Percentiles rank a stretch among this genome's conserved stretches.
Conservation (phyloP, 1,140 invertebrate species). For the Lethrus apterus region DNA sequence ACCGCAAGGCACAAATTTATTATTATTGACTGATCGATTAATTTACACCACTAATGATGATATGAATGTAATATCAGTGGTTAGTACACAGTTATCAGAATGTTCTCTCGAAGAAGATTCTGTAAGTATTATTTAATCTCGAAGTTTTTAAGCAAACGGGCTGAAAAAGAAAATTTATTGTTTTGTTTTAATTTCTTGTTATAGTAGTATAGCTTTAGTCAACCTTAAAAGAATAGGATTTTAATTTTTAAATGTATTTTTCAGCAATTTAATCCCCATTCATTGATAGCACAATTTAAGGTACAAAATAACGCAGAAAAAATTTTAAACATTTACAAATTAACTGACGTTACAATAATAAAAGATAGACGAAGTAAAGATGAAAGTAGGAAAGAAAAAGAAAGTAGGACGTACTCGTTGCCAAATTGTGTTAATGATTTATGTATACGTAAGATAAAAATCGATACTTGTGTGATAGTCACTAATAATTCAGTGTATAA, state of each 20-base stretch:
- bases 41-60: conserved; percentile 51
- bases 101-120: conserved; percentile 49
- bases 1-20: conserved; percentile 46
- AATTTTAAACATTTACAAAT: conserved; percentile 44
- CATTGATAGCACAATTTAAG: conserved; percentile 48
- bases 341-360: conserved; percentile 37
- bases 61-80: conserved; percentile 45
- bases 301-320: conserved; percentile 45
- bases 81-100: conserved; percentile 57
- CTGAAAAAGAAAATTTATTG: too few relatives aligned
- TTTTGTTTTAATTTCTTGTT: too few relatives aligned
- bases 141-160: conserved; percentile 10
- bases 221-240: background rate
- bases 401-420: conserved; percentile 32
- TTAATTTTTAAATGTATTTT: conserved; percentile 21
- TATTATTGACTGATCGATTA: conserved; percentile 55
- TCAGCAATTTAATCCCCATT: conserved; percentile 49
- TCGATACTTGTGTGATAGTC: conserved; percentile 64
- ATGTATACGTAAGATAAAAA: conserved; percentile 43
- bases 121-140: conserved; percentile 32
- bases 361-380: conserved; percentile 28
- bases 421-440: conserved; percentile 47
- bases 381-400: conserved; percentile 36
- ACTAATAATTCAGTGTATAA: conserved; percentile 63
- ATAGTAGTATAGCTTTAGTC: too few relatives aligned